phyloP scores from a whole-genome alignment of 2,888 invertebrate genomes.

The Pinctada fucata region DNA sequence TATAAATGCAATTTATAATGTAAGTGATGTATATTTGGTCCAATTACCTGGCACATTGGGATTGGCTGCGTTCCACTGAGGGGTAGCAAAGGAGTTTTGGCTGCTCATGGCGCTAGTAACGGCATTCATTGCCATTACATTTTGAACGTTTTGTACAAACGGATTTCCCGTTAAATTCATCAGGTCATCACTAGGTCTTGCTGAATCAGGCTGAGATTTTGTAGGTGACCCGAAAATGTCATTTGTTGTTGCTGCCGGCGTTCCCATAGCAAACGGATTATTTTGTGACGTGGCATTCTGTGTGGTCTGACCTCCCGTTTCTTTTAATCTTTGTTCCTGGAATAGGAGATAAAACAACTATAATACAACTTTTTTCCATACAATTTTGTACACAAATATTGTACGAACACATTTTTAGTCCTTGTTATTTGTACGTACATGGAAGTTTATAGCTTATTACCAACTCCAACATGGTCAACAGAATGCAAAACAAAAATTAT shows the following conservation, averaged over 20 bases:
- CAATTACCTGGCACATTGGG: constrained; percentile 28
- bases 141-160: constrained; percentile 82
- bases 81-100: constrained; percentile 58
- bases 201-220: constrained; percentile 32
- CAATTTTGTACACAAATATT: no score
- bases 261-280: constrained; percentile 61
- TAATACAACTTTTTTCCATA: background rate
- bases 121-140: constrained; percentile 64
- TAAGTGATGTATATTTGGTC: no score
- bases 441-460: no score
- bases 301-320: constrained; percentile 49
- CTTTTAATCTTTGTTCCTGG: constrained; percentile 65
- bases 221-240: constrained; percentile 47
- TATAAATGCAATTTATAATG: no score
- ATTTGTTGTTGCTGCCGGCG: constrained; percentile 47
- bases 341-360: background rate
- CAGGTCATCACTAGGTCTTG: constrained; percentile 91
- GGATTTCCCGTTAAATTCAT: constrained; percentile 91
- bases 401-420: no score
- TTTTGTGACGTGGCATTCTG: constrained; percentile 29
- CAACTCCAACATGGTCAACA: no score
- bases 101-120: constrained; percentile 40
- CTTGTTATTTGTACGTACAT: no score
- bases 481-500: no score
- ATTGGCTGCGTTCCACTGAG: constrained; percentile 45